These are phyloP conservation scores for Pitta sordida DNA, from an alignment of 2,113 vertebrate genomes.

Conservation along the genomic window DNA sequence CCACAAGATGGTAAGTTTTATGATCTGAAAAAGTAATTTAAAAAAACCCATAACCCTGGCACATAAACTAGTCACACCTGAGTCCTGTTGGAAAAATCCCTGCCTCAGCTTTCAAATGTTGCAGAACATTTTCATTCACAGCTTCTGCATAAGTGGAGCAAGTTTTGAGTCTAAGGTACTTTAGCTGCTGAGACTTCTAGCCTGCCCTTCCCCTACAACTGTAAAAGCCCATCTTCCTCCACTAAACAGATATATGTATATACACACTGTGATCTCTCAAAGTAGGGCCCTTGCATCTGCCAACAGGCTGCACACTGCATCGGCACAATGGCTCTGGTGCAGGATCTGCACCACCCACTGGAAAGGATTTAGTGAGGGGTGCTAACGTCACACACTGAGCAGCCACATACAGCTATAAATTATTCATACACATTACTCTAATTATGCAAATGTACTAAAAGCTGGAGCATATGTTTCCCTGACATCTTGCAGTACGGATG, in stretches of 20 bases:
- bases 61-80: slow-evolving; percentile 15
- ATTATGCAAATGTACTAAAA: slow-evolving; percentile 79
- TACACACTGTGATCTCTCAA: not conserved
- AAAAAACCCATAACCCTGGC: not conserved
- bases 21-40: not conserved
- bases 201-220: not conserved
- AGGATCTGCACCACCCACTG: slow-evolving; percentile 36
- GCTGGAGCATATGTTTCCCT: slow-evolving; percentile 76
- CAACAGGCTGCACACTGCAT: not conserved
- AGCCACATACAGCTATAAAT: slow-evolving; percentile 72
- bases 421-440: slow-evolving; percentile 84
- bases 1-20: not conserved
- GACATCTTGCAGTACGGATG: slow-evolving; percentile 63
- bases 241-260: not conserved
- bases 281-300: not conserved
- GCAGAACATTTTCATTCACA: slow-evolving; percentile 34
- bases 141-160: not conserved
- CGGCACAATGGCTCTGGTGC: slow-evolving; percentile 1
- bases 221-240: not conserved
- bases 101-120: slow-evolving; percentile 22
- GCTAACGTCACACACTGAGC: slow-evolving; percentile 43
- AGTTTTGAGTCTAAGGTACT: not conserved
- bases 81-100: slow-evolving; percentile 1
- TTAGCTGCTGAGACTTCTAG: not conserved
- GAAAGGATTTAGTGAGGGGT: slow-evolving; percentile 37